Percentiles rank a stretch among this genome's conserved stretches.
These are phyloP conservation scores for Chloroclystis v-ata DNA, from an alignment of 2,888 invertebrate genomes.

Conservation along the genomic window DNA sequence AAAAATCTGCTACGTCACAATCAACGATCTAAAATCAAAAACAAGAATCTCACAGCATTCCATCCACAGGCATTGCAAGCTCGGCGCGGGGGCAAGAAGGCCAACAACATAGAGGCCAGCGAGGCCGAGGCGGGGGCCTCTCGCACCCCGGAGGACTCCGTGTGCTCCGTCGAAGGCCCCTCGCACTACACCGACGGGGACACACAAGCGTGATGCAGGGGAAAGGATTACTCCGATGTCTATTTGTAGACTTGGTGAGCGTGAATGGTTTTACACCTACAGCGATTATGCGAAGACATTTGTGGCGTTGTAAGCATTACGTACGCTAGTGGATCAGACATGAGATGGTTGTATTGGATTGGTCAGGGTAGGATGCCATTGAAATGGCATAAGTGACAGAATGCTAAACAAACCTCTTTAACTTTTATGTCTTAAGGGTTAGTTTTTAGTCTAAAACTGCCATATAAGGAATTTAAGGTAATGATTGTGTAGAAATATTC, in stretches of 20 bases:
- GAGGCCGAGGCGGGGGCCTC: constrained; percentile 87
- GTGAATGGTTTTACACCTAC: too few relatives aligned
- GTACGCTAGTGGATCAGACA: too few relatives aligned
- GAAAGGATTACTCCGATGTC: constrained; percentile 29
- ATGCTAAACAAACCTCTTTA: too few relatives aligned
- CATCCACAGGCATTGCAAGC: constrained; percentile 85
- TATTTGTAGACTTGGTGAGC: constrained; percentile 26
- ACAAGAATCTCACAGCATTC: neutral
- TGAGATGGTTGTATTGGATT: too few relatives aligned
- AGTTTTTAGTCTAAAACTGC: too few relatives aligned
- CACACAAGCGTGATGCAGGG: constrained; percentile 60
- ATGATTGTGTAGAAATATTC: too few relatives aligned
- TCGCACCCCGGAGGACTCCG: constrained; percentile 93
- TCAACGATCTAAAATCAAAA: neutral
- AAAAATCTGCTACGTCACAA: neutral
- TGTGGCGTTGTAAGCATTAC: too few relatives aligned
- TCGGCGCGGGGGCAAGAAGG: constrained; percentile 76
- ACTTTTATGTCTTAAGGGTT: too few relatives aligned
- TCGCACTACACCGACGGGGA: constrained; percentile 81
- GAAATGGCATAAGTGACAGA: too few relatives aligned
- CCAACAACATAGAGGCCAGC: constrained; percentile 81
- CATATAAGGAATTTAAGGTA: too few relatives aligned
- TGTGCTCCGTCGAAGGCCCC: constrained; percentile 92
- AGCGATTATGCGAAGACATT: too few relatives aligned
- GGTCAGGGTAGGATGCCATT: too few relatives aligned